Evolutionary conservation across 2,888 invertebrate genomes (phyloP).

Genomic region (Drosophila sordidapex): DNA sequence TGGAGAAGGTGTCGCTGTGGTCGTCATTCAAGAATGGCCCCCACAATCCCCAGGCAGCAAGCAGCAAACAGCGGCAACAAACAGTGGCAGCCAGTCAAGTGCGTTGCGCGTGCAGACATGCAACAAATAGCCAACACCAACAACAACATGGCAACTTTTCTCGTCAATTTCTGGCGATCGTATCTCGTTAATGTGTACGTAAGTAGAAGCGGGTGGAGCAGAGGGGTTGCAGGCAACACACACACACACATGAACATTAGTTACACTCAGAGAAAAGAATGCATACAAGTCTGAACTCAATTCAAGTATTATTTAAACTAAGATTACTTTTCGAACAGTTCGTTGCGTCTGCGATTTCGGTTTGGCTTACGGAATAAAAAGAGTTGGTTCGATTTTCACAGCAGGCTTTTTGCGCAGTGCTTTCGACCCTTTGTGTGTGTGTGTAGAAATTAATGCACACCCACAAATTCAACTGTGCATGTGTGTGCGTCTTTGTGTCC

Average conservation of each 20-base stretch:
- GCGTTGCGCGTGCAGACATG: slow-evolving; percentile 75
- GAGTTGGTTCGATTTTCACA: neutral
- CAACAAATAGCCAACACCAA: slow-evolving; percentile 49
- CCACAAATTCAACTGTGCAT: neutral
- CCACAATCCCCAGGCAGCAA: slow-evolving; percentile 22
- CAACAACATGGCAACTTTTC: slow-evolving; percentile 41
- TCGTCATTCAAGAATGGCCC: slow-evolving; percentile 64
- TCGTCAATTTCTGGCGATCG: slow-evolving; percentile 57
- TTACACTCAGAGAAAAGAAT: neutral
- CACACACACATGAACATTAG: neutral
- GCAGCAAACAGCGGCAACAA: slow-evolving; percentile 33
- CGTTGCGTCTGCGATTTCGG: neutral
- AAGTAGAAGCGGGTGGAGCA: slow-evolving; percentile 33
- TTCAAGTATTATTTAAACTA: neutral
- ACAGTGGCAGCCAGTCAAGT: slow-evolving; percentile 50
- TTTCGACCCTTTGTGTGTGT: neutral
- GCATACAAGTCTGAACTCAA: neutral
- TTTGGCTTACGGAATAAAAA: neutral
- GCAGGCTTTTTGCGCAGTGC: neutral
- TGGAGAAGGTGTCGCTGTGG: slow-evolving; percentile 68
- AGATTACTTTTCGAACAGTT: neutral
- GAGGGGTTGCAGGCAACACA: neutral
- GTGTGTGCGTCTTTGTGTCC: neutral
- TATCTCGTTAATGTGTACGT: slow-evolving; percentile 56
- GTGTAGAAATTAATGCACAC: neutral